Percentiles rank a stretch among this genome's conserved stretches.
Evolutionary conservation across 2,888 invertebrate species (phyloP).

Genomic region (Steromphala cineraria): DNA sequence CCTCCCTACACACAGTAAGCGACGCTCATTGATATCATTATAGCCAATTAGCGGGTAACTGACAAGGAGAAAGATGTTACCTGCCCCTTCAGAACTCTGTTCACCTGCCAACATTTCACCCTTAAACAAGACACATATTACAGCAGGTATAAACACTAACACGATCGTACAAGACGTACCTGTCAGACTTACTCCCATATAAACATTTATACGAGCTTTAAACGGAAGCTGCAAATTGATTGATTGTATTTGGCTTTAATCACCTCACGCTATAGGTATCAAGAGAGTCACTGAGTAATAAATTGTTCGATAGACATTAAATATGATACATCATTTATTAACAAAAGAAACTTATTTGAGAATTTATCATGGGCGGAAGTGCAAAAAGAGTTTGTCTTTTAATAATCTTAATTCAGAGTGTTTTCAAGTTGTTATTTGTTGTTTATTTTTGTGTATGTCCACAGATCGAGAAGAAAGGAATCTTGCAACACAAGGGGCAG

Average conservation of each 20-base stretch:
- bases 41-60: not conserved
- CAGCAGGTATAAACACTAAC: too few relatives aligned
- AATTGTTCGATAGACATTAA: not conserved
- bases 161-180: too few relatives aligned
- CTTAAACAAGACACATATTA: too few relatives aligned
- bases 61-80: not conserved
- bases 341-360: not conserved
- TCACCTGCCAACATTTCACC: not conserved
- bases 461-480: slow-evolving; percentile 48
- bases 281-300: too few relatives aligned
- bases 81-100: not conserved
- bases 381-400: too few relatives aligned
- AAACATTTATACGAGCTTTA: too few relatives aligned
- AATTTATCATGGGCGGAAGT: too few relatives aligned
- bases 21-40: not conserved
- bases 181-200: too few relatives aligned
- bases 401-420: not conserved
- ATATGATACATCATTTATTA: not conserved
- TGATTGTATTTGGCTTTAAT: too few relatives aligned
- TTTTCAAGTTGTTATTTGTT: not conserved
- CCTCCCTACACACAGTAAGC: not conserved
- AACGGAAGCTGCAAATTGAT: too few relatives aligned
- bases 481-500: slow-evolving; percentile 79
- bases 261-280: too few relatives aligned
- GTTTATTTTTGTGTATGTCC: not conserved